Evolutionary conservation across 2,113 vertebrate species (phyloP).

Genomic region (human): GRCh38 chr16:86031001-86031500

Average conservation of each 20-base stretch:
- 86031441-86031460: neutral
- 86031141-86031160: too few species aligned
- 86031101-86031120: neutral
- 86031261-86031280: neutral
- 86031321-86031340: neutral
- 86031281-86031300: neutral
- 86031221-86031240: neutral
- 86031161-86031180: neutral
- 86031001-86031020: neutral
- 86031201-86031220: neutral
- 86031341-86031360: accelerated
- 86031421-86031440: neutral
- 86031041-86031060: neutral
- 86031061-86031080: neutral
- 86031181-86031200: neutral
- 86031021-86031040: neutral
- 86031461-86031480: neutral
- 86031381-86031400: neutral
- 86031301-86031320: too few species aligned
- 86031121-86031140: neutral
- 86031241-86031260: neutral
- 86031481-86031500: neutral
- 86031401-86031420: neutral
- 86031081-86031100: neutral
- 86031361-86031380: neutral